Conservation (phyloP, 2,888 invertebrate genomes). For the Melinopterus prodromus region DNA sequence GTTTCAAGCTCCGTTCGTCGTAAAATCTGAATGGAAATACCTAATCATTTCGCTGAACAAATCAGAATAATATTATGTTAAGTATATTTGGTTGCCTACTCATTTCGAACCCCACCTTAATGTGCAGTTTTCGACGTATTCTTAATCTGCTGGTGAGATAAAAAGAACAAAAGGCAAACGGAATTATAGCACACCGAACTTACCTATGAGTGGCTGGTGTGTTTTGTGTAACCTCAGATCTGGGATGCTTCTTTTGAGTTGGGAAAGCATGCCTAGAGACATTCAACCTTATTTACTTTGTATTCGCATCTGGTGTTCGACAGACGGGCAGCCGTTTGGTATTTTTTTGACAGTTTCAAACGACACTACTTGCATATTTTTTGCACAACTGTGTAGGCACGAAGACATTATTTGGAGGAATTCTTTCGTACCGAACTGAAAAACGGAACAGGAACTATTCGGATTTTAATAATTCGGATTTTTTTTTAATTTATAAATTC, state of each 20-base stretch:
- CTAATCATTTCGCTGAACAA: too few relatives aligned
- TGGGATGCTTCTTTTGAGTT: constrained; percentile 88
- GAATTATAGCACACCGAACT: constrained; percentile 54
- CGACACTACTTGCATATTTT: neutral
- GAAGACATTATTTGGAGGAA: too few relatives aligned
- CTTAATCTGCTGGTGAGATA: neutral
- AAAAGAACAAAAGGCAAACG: constrained; percentile 19
- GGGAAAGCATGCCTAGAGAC: constrained; percentile 84
- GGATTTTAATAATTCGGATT: too few relatives aligned
- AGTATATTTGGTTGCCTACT: too few relatives aligned
- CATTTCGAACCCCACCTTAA: too few relatives aligned
- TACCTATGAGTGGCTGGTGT: constrained; percentile 80
- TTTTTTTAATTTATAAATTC: too few relatives aligned
- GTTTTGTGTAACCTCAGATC: constrained; percentile 82
- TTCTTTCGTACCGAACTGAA: too few relatives aligned
- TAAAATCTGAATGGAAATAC: too few relatives aligned
- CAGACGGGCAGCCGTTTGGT: neutral
- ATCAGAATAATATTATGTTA: too few relatives aligned
- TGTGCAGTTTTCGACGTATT: neutral
- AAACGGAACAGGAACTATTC: too few relatives aligned
- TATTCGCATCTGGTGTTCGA: neutral
- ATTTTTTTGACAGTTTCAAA: neutral
- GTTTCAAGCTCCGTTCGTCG: too few relatives aligned
- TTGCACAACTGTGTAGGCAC: too few relatives aligned
- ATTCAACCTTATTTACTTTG: constrained; percentile 4